A percentile compares a stretch with the other conserved stretches of the same genome.
phyloP scores from a whole-genome alignment of 2,888 invertebrate species.

The Drosophila differens region DNA sequence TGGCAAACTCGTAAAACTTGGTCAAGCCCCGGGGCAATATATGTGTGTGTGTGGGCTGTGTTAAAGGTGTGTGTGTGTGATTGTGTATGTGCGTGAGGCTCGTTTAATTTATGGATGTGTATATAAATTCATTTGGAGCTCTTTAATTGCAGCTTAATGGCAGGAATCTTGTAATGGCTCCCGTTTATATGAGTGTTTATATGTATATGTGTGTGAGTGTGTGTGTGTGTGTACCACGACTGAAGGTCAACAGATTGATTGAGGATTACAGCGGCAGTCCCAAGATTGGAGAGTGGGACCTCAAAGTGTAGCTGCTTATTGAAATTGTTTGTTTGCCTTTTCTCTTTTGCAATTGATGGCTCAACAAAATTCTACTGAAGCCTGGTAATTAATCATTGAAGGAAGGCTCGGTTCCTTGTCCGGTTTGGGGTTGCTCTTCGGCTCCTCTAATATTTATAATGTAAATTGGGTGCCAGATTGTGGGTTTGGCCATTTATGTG shows the following conservation, averaged over 20 bases:
- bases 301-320: conserved; percentile 41
- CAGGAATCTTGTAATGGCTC: conserved; percentile 68
- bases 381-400: conserved; percentile 72
- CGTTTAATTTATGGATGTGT: conserved; percentile 75
- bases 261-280: conserved; percentile 54
- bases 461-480: conserved; percentile 53
- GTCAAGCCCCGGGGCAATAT: conserved; percentile 9
- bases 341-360: conserved; percentile 66
- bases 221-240: not conserved
- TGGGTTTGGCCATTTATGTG: conserved; percentile 14
- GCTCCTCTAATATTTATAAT: conserved; percentile 67
- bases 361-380: conserved; percentile 58
- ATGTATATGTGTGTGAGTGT: not conserved
- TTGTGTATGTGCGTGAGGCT: conserved; percentile 17
- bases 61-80: conserved; percentile 1
- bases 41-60: not conserved
- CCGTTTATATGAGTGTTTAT: not conserved
- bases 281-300: not conserved
- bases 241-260: conserved; percentile 79
- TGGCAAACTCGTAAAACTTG: conserved; percentile 51
- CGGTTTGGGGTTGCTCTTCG: not conserved
- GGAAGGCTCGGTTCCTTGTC: not conserved
- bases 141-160: conserved; percentile 78
- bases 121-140: conserved; percentile 79
- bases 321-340: conserved; percentile 61